Conservation (phyloP, 1,140 invertebrate species). For the Hypothenemus hampei region DNA sequence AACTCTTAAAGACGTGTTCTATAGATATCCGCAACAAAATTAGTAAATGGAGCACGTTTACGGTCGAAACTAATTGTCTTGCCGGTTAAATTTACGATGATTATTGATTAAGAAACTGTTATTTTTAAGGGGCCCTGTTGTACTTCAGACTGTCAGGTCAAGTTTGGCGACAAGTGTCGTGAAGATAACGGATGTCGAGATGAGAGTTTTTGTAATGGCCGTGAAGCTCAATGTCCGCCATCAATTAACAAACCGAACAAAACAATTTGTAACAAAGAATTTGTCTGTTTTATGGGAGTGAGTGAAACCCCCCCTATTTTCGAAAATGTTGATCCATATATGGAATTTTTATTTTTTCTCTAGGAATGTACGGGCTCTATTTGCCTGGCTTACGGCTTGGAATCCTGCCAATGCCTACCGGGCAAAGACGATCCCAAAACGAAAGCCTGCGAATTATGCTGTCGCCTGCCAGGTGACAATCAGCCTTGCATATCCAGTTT, state of each 20-base stretch:
- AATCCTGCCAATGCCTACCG: constrained; percentile 91
- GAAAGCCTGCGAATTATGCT: constrained; percentile 86
- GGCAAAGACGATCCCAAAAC: constrained; percentile 67
- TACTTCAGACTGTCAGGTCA: constrained; percentile 78
- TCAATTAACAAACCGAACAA: constrained; percentile 90
- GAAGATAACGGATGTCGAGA: constrained; percentile 91
- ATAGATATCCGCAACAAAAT: neutral
- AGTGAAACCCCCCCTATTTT: constrained; percentile 37
- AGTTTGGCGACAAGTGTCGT: constrained; percentile 83
- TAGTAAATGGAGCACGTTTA: neutral
- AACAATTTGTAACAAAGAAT: constrained; percentile 89
- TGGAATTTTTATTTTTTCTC: neutral
- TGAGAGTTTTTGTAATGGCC: constrained; percentile 83
- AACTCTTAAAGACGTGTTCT: neutral
- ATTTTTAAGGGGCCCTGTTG: constrained; percentile 87
- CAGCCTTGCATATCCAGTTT: constrained; percentile 80
- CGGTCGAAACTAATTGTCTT: neutral
- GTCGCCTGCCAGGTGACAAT: constrained; percentile 78
- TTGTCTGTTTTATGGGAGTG: constrained; percentile 93
- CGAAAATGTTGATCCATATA: neutral
- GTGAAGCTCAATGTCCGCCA: constrained; percentile 78
- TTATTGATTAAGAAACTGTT: constrained; percentile 18
- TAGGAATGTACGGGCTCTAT: constrained; percentile 90
- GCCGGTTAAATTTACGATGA: neutral
- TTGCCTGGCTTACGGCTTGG: constrained; percentile 86